Evolutionary conservation across 2,113 vertebrate genomes (phyloP), one percentile per base, ranked within the genome.

Genomic region (Calyptommatus sinebrachiatus): DNA sequence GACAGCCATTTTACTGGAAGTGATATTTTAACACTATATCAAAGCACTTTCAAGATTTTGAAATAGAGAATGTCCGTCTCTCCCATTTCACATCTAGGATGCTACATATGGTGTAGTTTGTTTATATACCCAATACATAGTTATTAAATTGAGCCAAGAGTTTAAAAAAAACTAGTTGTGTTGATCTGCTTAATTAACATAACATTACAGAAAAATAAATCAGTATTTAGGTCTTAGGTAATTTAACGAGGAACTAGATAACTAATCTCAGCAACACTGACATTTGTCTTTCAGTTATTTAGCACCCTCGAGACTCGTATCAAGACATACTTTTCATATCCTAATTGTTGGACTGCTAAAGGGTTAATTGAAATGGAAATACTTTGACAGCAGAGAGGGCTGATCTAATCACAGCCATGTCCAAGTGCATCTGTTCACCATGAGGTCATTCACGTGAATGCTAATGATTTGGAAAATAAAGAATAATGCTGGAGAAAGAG

Each of bases 361-460:
- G 93, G 87, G 94, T 96, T 95, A 95, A 96, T 91, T 85, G 89
- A 79, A 92, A 84, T 62, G 87, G 91, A 92, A 90, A 88, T 91
- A 91, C 92, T 93, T 57, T 82, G 87, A 92, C 91, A 94, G 91
- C 92, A 93, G 93, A 91, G 92, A 93, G 91, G 94, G 89, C 94
- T 96, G 95, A 96, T 95, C 93, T 96, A 94, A 96, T 95, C 94
- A 89, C 91, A 90, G 92, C 90, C 92, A 93, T 91, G 93, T 95
- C 95, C 94, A 94, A 95, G 94, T 95, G 92, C 95, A 96, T 95
- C 95, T 96, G 95, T 95, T 95, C 94, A 90, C 92, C 93, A 94
- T 95, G 94, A 95, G 95, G 94, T 96, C 95, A 95, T 94, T 94
- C 93, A 94, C 92, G 91, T 94, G 94, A 94, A 96, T 94, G 92